Evolutionary conservation across 2,797 vertebrate species (phyloP), one percentile per base, ranked within the genome.

Genomic region (Selene dorsalis): DNA sequence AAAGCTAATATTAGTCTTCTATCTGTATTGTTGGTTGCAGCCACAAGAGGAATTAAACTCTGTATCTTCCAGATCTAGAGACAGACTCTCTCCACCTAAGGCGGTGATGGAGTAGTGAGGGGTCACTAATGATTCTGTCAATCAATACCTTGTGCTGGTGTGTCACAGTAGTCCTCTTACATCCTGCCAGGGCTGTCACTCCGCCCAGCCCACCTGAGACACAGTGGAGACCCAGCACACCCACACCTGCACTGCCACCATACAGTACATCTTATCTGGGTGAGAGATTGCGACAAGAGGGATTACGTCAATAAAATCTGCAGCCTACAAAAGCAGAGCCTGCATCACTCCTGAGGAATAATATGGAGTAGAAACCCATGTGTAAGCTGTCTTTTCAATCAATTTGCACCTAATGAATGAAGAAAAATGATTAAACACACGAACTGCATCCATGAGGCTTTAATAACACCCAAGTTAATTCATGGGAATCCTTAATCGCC

Each of bases 111-210:
- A 70, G 80, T 7, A 59, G 61, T 82, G 79, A 72, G 58, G 75
- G 88, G 80, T 86, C 89, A 83, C 78, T 88, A 90, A 91, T 88
- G 84, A 92, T 84, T 86, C 88, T 93, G 90, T 92, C 92, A 88
- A 68, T 93, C 93, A 87, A 48, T 76, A 84, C 69, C 41, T 56
- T 6, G 70, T n/a, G 66, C 62, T 58, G 84, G 71, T 67, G 69
- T 76, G 80, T 89, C 82, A 75, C 63, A 74, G 85, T 66, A 8
- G 77, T 41, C 75, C 26, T 76, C 71, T 72, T 55, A 52, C 83
- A 72, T 73, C 73, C 73, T 73, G 70, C 76, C 82, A 47, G 72
- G 58, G 18, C 79, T 87, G 84, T 88, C 88, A 87, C 57, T 87
- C 77, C 20, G 22, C 57, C 64, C 13, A 6, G 24, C 63, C 73